Evolutionary conservation across 2,797 vertebrate species (phyloP).

Genomic region (Semotilus atromaculatus): DNA sequence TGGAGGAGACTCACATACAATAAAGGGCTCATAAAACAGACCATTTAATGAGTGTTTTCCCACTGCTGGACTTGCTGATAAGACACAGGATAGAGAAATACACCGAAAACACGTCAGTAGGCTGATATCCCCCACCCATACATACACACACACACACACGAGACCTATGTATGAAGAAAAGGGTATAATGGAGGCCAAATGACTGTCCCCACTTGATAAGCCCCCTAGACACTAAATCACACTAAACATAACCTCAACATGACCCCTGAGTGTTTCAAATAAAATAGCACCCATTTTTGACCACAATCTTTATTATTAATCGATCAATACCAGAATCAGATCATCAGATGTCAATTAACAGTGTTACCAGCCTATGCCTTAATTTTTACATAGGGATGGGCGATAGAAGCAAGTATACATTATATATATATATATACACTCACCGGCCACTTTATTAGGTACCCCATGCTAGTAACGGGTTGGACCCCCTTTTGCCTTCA

Average conservation of each 20-base stretch:
- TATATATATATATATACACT: no score
- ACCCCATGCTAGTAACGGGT: no score
- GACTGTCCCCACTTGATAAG: slow-evolving; percentile 38
- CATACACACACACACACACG: no score
- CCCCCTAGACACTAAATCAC: slow-evolving; percentile 56
- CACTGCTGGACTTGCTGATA: slow-evolving; percentile 1
- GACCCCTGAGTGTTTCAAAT: slow-evolving; percentile 47
- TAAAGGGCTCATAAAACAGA: slow-evolving; percentile 25
- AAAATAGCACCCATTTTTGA: neutral
- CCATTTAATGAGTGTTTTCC: neutral
- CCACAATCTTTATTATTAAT: neutral
- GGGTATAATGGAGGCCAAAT: slow-evolving; percentile 17
- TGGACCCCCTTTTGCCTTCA: no score
- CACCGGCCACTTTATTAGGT: no score
- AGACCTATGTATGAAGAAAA: neutral
- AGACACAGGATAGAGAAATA: neutral
- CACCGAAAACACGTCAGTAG: neutral
- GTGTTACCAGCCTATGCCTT: neutral
- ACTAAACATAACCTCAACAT: slow-evolving; percentile 45
- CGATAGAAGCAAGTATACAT: no score
- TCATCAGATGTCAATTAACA: neutral
- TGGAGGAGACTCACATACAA: neutral
- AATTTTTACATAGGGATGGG: neutral
- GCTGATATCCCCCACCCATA: neutral
- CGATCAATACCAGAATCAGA: slow-evolving; percentile 2